Evolutionary conservation across 2,797 vertebrate species (phyloP).

Genomic region (Pangasius mekongensis): DNA sequence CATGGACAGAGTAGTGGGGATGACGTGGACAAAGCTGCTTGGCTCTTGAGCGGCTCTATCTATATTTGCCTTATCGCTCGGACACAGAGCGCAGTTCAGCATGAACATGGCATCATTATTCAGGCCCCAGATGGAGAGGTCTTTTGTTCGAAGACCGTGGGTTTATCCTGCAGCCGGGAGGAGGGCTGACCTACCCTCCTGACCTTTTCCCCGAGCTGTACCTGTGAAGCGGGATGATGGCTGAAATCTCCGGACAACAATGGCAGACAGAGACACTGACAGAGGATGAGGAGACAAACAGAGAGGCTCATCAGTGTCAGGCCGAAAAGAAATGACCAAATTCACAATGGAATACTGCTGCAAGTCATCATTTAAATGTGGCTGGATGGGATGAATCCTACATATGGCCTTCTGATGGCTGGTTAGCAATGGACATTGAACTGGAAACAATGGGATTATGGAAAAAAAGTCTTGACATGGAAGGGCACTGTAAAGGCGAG

Average conservation of each 20-base stretch:
- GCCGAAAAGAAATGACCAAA: conserved; percentile 39
- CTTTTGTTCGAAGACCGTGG: conserved; percentile 66
- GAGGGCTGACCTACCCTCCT: conserved; percentile 68
- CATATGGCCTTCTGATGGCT: conserved; percentile 19
- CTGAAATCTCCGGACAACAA: conserved; percentile 56
- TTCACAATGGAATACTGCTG: conserved; percentile 41
- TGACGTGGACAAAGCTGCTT: conserved; percentile 70
- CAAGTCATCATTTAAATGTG: conserved; percentile 40
- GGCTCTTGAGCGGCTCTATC: conserved; percentile 60
- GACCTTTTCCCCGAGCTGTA: conserved; percentile 64
- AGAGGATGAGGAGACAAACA: conserved; percentile 38
- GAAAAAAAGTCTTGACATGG: neutral
- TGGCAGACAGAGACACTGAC: conserved; percentile 54
- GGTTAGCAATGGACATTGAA: conserved; percentile 20
- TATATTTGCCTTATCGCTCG: conserved; percentile 75
- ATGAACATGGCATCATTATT: conserved; percentile 75
- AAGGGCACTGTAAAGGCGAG: neutral
- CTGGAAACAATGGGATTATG: conserved; percentile 25
- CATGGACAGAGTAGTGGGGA: conserved; percentile 17
- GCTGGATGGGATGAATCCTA: conserved; percentile 14
- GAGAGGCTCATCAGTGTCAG: conserved; percentile 42
- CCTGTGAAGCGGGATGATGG: conserved; percentile 43
- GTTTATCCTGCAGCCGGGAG: conserved; percentile 59
- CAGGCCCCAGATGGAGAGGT: conserved; percentile 72
- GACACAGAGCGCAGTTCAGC: conserved; percentile 72